These are phyloP conservation scores for Lasioglossum leucozonium DNA, from an alignment of 2,888 invertebrate genomes.

Conservation along the genomic window DNA sequence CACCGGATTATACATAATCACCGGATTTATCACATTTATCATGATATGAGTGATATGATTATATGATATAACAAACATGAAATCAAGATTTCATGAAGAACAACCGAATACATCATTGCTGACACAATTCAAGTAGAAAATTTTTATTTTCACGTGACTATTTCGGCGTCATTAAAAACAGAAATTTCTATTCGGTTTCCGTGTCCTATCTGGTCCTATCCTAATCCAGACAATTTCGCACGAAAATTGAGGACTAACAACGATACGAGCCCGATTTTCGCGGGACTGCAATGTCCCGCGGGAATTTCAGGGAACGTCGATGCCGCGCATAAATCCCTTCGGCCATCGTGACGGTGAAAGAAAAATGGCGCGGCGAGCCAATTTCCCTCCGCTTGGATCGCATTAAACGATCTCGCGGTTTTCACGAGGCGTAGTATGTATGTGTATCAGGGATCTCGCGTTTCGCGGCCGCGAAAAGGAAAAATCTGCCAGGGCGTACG, in stretches of 20 bases:
- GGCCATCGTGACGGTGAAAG: not conserved
- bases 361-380: not conserved
- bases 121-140: too few species aligned
- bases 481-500: not conserved
- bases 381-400: not conserved
- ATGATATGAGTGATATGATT: too few species aligned
- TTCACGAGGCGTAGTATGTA: not conserved
- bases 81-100: too few species aligned
- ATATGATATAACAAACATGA: too few species aligned
- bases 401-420: constrained; percentile 1
- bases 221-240: not conserved
- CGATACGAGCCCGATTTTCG: not conserved
- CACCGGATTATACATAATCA: too few species aligned
- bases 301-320: not conserved
- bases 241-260: not conserved
- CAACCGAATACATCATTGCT: too few species aligned
- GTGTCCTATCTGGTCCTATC: too few species aligned
- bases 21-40: too few species aligned
- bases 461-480: not conserved
- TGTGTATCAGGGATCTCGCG: not conserved
- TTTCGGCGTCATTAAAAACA: not conserved
- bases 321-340: not conserved
- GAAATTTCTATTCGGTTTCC: not conserved
- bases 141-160: too few species aligned
- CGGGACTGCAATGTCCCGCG: not conserved